A percentile compares a stretch with the other conserved stretches of the same genome.
Conservation (phyloP, 1,140 invertebrate genomes). For the Sitophilus oryzae region DNA sequence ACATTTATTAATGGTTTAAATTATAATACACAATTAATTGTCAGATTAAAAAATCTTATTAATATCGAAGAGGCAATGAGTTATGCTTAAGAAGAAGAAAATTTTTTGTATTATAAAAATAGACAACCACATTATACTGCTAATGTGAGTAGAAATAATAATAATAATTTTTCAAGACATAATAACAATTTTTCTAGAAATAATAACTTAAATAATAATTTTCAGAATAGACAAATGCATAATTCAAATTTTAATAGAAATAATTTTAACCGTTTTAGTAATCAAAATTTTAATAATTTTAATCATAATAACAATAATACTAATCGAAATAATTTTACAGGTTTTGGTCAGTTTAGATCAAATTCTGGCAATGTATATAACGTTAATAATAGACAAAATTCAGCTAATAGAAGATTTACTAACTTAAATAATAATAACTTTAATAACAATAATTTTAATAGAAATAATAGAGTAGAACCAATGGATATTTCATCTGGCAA, state of each 20-base stretch:
- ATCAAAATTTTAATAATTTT: too few relatives aligned
- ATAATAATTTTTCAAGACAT: neutral
- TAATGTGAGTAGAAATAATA: neutral
- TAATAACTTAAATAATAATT: too few relatives aligned
- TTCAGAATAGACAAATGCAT: too few relatives aligned
- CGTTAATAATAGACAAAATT: too few relatives aligned
- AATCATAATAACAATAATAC: too few relatives aligned
- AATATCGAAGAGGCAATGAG: slow-evolving; percentile 13
- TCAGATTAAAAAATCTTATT: slow-evolving; percentile 11
- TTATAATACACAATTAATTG: slow-evolving; percentile 6
- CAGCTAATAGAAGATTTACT: neutral
- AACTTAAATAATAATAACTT: neutral
- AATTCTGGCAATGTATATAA: too few relatives aligned
- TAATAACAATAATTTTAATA: neutral
- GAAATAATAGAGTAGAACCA: too few relatives aligned
- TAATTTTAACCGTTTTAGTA: too few relatives aligned
- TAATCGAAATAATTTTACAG: too few relatives aligned
- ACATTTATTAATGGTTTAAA: slow-evolving; percentile 12
- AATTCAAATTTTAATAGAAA: too few relatives aligned
- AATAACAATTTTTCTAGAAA: neutral
- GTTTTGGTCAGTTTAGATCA: too few relatives aligned
- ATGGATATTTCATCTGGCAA: neutral
- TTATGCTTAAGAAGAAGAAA: slow-evolving; percentile 11
- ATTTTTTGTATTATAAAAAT: slow-evolving; percentile 10
- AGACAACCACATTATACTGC: neutral